Evolutionary conservation across 2,113 vertebrate species (phyloP).

Genomic region (Rhinichthys klamathensis): DNA sequence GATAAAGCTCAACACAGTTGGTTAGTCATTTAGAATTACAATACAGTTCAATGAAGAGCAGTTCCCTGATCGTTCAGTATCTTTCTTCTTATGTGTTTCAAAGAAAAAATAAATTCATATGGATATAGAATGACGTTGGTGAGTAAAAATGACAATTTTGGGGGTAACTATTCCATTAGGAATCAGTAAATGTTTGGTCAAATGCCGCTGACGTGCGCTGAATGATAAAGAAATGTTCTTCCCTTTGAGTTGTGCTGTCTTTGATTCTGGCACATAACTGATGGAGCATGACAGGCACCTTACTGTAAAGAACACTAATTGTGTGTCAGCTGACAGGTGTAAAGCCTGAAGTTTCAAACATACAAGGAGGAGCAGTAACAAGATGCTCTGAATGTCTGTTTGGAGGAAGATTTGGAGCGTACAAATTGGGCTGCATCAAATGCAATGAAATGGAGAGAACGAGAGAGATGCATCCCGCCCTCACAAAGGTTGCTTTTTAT

Average conservation of each 20-base stretch:
- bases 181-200: slow-evolving; percentile 40
- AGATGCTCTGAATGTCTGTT: slow-evolving; percentile 59
- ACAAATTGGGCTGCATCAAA: slow-evolving; percentile 62
- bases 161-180: background rate
- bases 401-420: slow-evolving; percentile 55
- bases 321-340: slow-evolving; percentile 44
- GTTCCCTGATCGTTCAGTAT: background rate
- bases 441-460: slow-evolving; percentile 44
- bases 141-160: slow-evolving; percentile 46
- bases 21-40: slow-evolving; percentile 6
- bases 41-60: background rate
- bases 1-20: background rate
- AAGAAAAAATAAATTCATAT: background rate
- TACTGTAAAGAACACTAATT: slow-evolving; percentile 50
- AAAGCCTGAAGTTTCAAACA: slow-evolving; percentile 64
- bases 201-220: background rate
- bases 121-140: background rate
- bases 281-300: slow-evolving; percentile 34
- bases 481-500: slow-evolving; percentile 60
- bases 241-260: background rate
- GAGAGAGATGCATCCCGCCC: slow-evolving; percentile 55
- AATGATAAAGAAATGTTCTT: background rate
- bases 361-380: slow-evolving; percentile 60
- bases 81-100: background rate
- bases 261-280: slow-evolving; percentile 39